Evolutionary conservation across 2,797 vertebrate genomes (phyloP).

Genomic region (Eidolon dupreanum): DNA sequence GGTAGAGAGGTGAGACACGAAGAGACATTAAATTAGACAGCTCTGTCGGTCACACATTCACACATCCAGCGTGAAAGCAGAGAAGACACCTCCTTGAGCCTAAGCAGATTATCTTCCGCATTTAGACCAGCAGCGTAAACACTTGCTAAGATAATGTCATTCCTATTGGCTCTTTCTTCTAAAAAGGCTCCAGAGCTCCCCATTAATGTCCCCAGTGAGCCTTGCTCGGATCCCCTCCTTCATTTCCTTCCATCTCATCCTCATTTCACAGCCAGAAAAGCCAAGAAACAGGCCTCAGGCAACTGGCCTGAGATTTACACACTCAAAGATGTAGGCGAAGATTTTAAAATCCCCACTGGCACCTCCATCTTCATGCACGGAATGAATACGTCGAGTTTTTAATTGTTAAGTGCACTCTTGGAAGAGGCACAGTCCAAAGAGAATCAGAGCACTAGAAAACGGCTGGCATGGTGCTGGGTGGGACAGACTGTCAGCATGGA

Average conservation of each 20-base stretch:
- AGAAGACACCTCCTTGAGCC: neutral
- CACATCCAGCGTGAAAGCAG: neutral
- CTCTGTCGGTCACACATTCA: neutral
- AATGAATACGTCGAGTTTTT: neutral
- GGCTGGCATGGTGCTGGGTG: fast-evolving
- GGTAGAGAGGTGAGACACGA: neutral
- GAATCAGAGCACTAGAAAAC: neutral
- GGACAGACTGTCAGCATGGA: neutral
- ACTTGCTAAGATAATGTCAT: neutral
- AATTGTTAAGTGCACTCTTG: neutral
- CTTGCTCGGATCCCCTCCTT: neutral
- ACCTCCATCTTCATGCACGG: neutral
- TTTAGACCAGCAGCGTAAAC: neutral
- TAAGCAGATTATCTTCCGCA: neutral
- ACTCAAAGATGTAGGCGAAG: neutral
- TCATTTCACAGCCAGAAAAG: neutral
- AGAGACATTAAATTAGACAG: neutral
- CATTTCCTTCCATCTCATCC: neutral
- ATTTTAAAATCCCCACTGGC: neutral
- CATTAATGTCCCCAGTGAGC: neutral
- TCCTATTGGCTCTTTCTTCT: neutral
- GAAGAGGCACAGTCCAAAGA: neutral
- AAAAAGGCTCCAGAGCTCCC: neutral
- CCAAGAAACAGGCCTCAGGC: neutral
- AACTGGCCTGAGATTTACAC: neutral